These are phyloP conservation scores for Dromaius novaehollandiae DNA, from an alignment of 2,113 vertebrate genomes.

Conservation along the genomic window DNA sequence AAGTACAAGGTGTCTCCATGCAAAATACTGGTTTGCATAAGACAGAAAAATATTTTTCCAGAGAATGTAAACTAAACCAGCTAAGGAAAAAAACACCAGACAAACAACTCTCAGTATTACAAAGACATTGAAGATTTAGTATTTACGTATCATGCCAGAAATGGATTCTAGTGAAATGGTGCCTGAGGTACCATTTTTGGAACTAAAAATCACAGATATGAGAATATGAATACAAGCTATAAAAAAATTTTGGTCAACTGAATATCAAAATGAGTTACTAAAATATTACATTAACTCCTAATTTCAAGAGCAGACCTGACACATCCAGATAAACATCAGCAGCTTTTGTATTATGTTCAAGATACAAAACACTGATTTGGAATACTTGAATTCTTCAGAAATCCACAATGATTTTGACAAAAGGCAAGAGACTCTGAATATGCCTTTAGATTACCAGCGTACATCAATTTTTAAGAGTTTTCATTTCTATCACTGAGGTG, in stretches of 20 bases:
- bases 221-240: not conserved
- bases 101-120: not conserved
- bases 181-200: not conserved
- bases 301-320: not conserved
- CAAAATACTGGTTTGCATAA: not conserved
- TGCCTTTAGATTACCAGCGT: not conserved
- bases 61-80: not conserved
- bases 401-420: not conserved
- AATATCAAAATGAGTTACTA: not conserved
- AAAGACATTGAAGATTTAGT: not conserved
- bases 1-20: constrained; percentile 53
- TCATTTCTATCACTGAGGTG: not conserved
- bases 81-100: not conserved
- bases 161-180: not conserved
- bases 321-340: not conserved
- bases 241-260: not conserved
- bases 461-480: not conserved
- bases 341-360: not conserved
- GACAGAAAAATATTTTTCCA: not conserved
- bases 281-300: not conserved
- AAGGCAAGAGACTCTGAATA: not conserved
- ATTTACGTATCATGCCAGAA: not conserved
- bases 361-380: not conserved
- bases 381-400: not conserved
- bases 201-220: not conserved